Conservation (phyloP, 2,113 vertebrate species). For the Bos javanicus region DNA sequence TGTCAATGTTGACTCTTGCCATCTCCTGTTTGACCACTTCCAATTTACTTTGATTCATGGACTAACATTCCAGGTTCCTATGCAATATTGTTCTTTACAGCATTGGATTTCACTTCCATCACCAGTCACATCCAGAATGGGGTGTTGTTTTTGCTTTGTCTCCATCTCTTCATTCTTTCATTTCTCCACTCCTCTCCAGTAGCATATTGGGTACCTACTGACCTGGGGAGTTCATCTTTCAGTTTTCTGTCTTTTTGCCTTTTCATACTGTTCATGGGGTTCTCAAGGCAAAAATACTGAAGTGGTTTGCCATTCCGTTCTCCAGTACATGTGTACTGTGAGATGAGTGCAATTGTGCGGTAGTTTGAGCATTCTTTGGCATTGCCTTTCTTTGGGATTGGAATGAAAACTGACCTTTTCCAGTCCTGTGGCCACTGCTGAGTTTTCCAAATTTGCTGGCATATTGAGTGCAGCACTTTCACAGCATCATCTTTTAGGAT, state of each 20-base stretch:
- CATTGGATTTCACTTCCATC: neutral
- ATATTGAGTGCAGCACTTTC: neutral
- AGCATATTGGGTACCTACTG: neutral
- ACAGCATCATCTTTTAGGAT: neutral
- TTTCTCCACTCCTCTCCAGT: neutral
- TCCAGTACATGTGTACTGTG: neutral
- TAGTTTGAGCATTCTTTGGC: neutral
- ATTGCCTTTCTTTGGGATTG: neutral
- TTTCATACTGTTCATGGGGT: neutral
- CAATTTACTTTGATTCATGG: neutral
- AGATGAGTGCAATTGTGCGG: accelerated
- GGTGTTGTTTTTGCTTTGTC: neutral
- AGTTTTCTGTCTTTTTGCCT: neutral
- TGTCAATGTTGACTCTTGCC: neutral
- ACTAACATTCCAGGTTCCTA: neutral
- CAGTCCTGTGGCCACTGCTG: neutral
- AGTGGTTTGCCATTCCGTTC: neutral
- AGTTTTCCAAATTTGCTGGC: neutral
- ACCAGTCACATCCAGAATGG: neutral
- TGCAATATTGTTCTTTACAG: neutral
- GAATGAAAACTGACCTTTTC: neutral
- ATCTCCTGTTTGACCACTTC: neutral
- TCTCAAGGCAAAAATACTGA: neutral
- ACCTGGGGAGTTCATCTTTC: neutral
- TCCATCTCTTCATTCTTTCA: neutral